Evolutionary conservation across 2,113 vertebrate genomes (phyloP).

Genomic region (Coptodon bakossiorum): DNA sequence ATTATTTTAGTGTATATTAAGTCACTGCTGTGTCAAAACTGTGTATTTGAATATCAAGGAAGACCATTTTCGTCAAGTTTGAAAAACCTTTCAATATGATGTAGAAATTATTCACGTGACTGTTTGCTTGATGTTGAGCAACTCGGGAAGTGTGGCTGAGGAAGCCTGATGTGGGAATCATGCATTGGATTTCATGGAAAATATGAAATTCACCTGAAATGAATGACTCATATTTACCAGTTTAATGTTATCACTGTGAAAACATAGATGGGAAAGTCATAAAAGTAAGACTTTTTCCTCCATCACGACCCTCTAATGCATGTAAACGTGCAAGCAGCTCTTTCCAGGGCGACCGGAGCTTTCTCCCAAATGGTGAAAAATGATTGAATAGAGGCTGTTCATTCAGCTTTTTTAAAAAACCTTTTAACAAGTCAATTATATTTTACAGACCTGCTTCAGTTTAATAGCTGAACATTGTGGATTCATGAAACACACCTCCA

Average conservation of each 20-base stretch:
- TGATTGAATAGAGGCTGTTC: not conserved
- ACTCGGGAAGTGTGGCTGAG: not conserved
- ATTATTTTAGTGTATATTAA: not conserved
- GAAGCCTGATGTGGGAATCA: not conserved
- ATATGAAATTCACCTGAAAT: not conserved
- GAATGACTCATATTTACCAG: not conserved
- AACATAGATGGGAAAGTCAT: not conserved
- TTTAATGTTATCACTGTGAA: not conserved
- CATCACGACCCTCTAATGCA: not conserved
- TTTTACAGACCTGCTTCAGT: not conserved
- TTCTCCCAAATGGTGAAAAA: not conserved
- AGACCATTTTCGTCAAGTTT: not conserved
- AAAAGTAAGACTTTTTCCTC: not conserved
- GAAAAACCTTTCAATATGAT: not conserved
- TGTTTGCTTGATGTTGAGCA: not conserved
- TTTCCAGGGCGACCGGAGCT: not conserved
- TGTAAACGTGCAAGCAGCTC: not conserved
- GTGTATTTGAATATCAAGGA: not conserved
- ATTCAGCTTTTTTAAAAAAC: not conserved
- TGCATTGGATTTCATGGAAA: not conserved
- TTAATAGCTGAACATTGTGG: not conserved
- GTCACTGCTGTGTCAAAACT: not conserved
- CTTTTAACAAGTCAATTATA: not conserved
- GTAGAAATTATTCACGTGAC: not conserved
- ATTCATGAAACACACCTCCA: not conserved